Conservation (phyloP, 2,888 invertebrate genomes). For the Orthosia cruda region DNA sequence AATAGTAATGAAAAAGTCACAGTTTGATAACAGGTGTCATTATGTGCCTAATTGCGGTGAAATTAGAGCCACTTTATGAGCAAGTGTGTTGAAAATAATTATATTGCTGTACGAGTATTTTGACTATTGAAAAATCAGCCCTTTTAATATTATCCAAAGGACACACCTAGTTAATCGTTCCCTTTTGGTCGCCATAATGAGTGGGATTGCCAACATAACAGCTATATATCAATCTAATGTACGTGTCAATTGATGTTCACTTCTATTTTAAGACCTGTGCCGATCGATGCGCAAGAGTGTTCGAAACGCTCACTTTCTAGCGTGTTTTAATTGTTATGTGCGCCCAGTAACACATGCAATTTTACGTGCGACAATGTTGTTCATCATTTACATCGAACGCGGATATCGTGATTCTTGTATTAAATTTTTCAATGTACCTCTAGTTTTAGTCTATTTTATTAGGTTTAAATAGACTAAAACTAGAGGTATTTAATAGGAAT, state of each 20-base stretch:
- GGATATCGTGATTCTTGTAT: slow-evolving; percentile 72
- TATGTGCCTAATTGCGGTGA: no score
- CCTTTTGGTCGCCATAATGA: slow-evolving; percentile 47
- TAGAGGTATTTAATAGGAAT: no score
- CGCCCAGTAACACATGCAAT: slow-evolving; percentile 87
- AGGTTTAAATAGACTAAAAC: no score
- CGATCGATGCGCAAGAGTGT: slow-evolving; percentile 81
- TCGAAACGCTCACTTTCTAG: slow-evolving; percentile 89
- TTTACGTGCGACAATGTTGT: slow-evolving; percentile 90
- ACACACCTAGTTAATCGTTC: slow-evolving; percentile 22
- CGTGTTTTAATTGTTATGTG: slow-evolving; percentile 91
- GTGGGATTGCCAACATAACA: slow-evolving; percentile 64
- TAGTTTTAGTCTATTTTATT: slow-evolving; percentile 1
- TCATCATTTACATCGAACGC: slow-evolving; percentile 83
- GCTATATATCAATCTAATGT: slow-evolving; percentile 75
- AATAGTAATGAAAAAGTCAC: no score
- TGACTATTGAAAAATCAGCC: no score
- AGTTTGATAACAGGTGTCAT: no score
- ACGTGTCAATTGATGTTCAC: slow-evolving; percentile 85
- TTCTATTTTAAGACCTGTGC: slow-evolving; percentile 84
- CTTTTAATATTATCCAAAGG: neutral
- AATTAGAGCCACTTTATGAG: no score
- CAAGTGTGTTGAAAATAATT: no score
- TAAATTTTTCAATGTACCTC: slow-evolving; percentile 4
- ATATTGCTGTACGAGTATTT: no score